Conservation (phyloP, 1,140 invertebrate species). For the Drosophila equinoxialis region DNA sequence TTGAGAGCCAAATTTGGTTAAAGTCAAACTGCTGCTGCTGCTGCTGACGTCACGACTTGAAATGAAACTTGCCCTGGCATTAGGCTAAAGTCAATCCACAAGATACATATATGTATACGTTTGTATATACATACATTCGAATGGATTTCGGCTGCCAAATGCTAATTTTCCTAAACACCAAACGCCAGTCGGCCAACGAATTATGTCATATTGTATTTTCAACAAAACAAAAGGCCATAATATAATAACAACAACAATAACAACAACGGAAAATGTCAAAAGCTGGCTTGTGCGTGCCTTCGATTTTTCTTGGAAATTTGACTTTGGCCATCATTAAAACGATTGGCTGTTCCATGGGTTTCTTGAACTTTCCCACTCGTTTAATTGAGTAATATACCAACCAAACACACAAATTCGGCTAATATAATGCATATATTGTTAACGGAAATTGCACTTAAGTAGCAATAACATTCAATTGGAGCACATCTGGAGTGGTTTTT, state of each 20-base stretch:
- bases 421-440: slow-evolving; percentile 41
- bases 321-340: slow-evolving; percentile 17
- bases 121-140: slow-evolving; percentile 25
- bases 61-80: slow-evolving; percentile 10
- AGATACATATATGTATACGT: background rate
- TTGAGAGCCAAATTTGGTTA: slow-evolving; percentile 66
- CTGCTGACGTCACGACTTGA: slow-evolving; percentile 58
- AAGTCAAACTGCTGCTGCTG: slow-evolving; percentile 4
- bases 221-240: slow-evolving; percentile 12
- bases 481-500: slow-evolving; percentile 55
- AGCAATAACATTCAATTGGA: slow-evolving; percentile 33
- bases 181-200: slow-evolving; percentile 14
- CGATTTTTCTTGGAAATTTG: slow-evolving; percentile 52
- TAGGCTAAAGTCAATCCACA: slow-evolving; percentile 10
- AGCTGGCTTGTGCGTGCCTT: slow-evolving; percentile 71
- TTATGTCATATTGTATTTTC: slow-evolving; percentile 69
- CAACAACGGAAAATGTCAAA: slow-evolving; percentile 61
- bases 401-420: slow-evolving; percentile 16
- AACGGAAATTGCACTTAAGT: slow-evolving; percentile 49
- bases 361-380: slow-evolving; percentile 33
- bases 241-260: background rate
- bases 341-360: slow-evolving; percentile 33
- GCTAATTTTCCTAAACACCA: slow-evolving; percentile 22
- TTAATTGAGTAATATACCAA: slow-evolving; percentile 61
- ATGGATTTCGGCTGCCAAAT: slow-evolving; percentile 40